Evolutionary conservation across 2,797 vertebrate species (phyloP), one percentile per base, ranked within the genome.

Genomic region (Microchirus variegatus): DNA sequence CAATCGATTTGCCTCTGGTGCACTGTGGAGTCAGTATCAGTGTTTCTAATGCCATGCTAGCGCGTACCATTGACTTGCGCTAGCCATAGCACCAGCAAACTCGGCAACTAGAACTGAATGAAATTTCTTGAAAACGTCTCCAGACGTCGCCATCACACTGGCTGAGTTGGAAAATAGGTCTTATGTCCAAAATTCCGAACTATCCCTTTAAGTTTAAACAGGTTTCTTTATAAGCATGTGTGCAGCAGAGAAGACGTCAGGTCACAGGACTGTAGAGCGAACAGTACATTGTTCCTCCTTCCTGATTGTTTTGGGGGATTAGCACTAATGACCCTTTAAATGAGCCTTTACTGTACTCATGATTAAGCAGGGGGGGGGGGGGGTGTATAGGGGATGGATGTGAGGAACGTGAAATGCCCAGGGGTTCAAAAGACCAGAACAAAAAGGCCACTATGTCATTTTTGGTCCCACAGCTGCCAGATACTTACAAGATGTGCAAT

Each of bases 281-380:
- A 71, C 87, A 86, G 22, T 22, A 71, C 87, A 86, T 81, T 80
- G 70, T 88, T 90, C 82, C 79, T 81, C 63, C 68, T 73, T 84
- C 75, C 83, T 87, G 80, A 80, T 89, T 89, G 90, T 91, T 91
- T 90, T 67, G 70, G 67, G 77, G 90, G 90, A 93, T 93, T 94
- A 92, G 67, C 77, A 68, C 77, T 91, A 93, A 93, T 91, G 84
- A 88, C 84, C 87, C 86, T 85, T 87, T 90, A 90, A 93, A 92
- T 90, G 81, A 90, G 88, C 83, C 80, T 81, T 81, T 85, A 86
- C 90, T 87, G 87, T 91, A 89, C 71, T 88, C 86, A 67, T 68
- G 59, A 72, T 82, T 87, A 82, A 90, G 77, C 70, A 79, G 68
- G 56, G 59, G 84, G 73, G 81, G 62, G 56, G 59, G 84, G 73